Percentiles rank a stretch among this genome's conserved stretches.
Conservation (phyloP, 2,888 invertebrate genomes). For the Drosophila bunnanda region DNA sequence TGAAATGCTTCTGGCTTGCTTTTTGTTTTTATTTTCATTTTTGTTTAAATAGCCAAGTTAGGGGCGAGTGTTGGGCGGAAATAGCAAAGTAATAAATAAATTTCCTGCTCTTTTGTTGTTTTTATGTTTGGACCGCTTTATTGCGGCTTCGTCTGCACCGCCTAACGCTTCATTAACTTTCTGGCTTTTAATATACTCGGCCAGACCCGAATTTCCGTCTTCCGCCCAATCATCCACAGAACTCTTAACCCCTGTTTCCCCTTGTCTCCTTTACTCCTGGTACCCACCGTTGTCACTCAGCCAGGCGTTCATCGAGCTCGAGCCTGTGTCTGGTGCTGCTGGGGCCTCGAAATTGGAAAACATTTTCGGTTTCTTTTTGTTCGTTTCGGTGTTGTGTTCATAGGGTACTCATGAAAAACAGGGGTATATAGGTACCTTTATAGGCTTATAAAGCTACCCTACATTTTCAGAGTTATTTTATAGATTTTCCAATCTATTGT, state of each 20-base stretch:
- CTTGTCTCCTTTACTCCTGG: background rate
- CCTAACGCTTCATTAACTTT: conserved; percentile 76
- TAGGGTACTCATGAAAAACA: background rate
- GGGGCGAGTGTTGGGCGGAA: conserved; percentile 45
- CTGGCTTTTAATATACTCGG: conserved; percentile 74
- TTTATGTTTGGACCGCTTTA: conserved; percentile 59
- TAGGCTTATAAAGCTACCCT: no score
- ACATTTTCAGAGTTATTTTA: background rate
- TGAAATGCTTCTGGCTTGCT: conserved; percentile 27
- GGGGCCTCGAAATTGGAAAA: conserved; percentile 61
- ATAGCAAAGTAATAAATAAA: conserved; percentile 69
- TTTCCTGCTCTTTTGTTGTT: conserved; percentile 61
- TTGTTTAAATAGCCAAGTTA: conserved; percentile 20
- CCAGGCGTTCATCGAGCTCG: conserved; percentile 50
- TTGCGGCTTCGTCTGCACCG: conserved; percentile 50
- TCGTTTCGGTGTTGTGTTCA: conserved; percentile 13
- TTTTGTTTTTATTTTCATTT: conserved; percentile 14
- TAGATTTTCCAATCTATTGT: background rate
- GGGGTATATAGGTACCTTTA: background rate
- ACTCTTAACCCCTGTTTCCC: conserved; percentile 4
- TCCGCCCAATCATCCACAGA: conserved; percentile 29
- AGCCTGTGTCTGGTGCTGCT: conserved; percentile 55
- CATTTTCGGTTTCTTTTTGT: conserved; percentile 39
- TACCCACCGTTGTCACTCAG: conserved; percentile 64
- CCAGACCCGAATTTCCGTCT: conserved; percentile 57